phyloP scores from a whole-genome alignment of 2,113 vertebrate species.

The Plecturocebus donacophilus region DNA sequence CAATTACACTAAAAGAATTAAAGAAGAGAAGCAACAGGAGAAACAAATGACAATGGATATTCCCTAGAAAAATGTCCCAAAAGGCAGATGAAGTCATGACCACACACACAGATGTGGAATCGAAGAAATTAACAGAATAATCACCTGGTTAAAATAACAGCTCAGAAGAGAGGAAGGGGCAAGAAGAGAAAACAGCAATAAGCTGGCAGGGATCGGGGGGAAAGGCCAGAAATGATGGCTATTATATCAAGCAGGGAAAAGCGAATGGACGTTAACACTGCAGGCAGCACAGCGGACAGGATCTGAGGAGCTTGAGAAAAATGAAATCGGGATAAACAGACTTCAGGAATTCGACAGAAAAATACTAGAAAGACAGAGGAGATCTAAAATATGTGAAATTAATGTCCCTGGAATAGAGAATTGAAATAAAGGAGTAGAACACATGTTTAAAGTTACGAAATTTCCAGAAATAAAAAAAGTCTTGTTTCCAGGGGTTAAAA shows the following conservation, averaged over 20 bases:
- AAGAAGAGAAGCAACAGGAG: not conserved
- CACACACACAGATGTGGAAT: not conserved
- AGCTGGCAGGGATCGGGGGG: not conserved
- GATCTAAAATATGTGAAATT: fast-evolving
- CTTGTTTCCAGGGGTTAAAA: not conserved
- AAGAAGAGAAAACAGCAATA: not conserved
- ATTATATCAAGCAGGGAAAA: not conserved
- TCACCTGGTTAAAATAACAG: not conserved
- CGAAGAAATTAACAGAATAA: not conserved
- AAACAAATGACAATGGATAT: not conserved
- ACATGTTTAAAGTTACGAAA: not conserved
- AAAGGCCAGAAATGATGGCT: not conserved
- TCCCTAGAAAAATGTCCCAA: not conserved
- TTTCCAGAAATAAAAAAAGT: not conserved
- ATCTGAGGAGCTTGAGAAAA: not conserved
- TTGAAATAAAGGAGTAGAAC: not conserved
- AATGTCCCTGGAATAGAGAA: no score
- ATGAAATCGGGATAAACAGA: not conserved
- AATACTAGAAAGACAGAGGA: not conserved
- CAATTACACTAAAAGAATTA: not conserved
- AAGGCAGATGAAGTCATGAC: not conserved
- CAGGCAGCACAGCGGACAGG: fast-evolving
- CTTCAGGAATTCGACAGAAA: not conserved
- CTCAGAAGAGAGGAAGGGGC: not conserved
- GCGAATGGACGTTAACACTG: fast-evolving